Evolutionary conservation across 2,113 vertebrate genomes (phyloP).

Genomic region (Psittacula cyanocephala): DNA sequence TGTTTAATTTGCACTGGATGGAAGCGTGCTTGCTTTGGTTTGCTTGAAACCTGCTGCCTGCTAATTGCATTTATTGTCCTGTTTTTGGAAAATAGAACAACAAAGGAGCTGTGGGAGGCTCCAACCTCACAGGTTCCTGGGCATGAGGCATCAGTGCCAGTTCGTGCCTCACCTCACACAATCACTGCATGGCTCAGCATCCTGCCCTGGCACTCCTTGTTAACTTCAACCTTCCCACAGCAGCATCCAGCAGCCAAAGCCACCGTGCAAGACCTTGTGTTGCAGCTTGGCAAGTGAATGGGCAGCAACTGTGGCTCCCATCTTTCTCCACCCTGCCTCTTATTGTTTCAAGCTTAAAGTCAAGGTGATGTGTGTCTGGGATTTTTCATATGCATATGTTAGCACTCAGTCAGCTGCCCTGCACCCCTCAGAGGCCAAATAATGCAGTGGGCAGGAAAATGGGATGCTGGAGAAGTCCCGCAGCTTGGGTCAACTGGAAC

Average conservation of each 20-base stretch:
- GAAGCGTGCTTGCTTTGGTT: background rate
- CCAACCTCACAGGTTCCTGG: background rate
- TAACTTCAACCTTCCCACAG: background rate
- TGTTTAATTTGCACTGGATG: background rate
- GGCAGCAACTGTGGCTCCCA: fast-evolving
- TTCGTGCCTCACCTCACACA: background rate
- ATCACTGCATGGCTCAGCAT: background rate
- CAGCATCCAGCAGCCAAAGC: background rate
- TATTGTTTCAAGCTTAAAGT: background rate
- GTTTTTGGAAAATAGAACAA: background rate
- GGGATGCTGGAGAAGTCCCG: background rate
- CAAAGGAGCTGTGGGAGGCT: background rate
- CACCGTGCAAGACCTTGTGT: background rate
- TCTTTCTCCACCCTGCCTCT: background rate
- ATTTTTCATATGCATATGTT: background rate
- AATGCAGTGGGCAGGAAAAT: background rate
- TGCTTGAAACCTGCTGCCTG: background rate
- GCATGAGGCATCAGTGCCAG: fast-evolving
- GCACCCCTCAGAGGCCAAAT: background rate
- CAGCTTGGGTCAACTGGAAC: background rate
- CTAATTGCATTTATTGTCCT: background rate
- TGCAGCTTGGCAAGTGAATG: background rate
- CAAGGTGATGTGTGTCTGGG: background rate
- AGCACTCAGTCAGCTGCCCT: background rate
- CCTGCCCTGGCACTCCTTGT: background rate